Base-by-base conservation (phyloP, 2,888 invertebrate genomes). In the Meteorus colon region DNA sequence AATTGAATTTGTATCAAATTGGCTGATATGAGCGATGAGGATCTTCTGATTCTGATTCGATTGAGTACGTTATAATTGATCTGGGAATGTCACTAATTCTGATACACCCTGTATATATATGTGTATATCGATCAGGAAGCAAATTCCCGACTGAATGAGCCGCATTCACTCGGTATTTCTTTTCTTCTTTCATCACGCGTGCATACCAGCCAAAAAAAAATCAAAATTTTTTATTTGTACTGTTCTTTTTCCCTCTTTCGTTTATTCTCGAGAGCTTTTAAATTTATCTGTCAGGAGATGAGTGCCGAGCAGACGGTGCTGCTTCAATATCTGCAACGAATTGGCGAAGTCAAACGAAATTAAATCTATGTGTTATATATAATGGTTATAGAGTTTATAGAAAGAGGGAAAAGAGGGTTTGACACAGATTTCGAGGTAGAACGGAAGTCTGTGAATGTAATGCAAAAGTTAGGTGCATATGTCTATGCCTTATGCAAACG, bases 311-410 rank as follows among this genome's bases (percentile, higher is more conserved):
- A 45, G 66, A 66, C 41, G 27, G 16, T 19, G 24, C 24, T 45
- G 41, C 41, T 66, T 66, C 41, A 66, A 66, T 66, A 45, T 37
- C 66, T 66, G 66, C 66, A 41, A 66, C 41, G 66, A 66, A 66
- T 66, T 66, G 41, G 41, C 24, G 37, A 45, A 66, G 37, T 66
- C n/a, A 8, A 41, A 41, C 24, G 12, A 27, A 55, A 19, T 55
- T n/a, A 55, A 41, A 41, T 41, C 41, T 41, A 41, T 41, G 41
- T 41, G 41, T 8, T 41, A 41, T 41, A 41, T 41, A 41, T 41
- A 41, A 37, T 19, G 24, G 41, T 66, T 24, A 41, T 24, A 41
- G 19, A 66, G 66, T n/a, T 34, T 63, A 63, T 63, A 63, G 10
- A 55, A 19, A 8, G n/a, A 55, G 19, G 55, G 19, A 19, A 19